phyloP scores from a whole-genome alignment of 2,797 vertebrate species.

The Carapus acus region DNA sequence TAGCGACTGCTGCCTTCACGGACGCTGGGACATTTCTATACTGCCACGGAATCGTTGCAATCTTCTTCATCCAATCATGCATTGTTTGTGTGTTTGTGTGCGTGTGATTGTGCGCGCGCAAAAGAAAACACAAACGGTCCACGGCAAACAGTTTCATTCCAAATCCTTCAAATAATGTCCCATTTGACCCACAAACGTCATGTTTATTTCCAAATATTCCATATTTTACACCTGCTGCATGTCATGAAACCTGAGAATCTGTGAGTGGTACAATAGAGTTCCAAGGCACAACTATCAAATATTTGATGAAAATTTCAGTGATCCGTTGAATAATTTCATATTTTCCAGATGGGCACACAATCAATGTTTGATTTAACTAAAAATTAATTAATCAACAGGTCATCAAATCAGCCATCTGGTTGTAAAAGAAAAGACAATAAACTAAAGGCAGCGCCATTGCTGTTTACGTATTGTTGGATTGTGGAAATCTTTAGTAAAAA shows the following conservation, averaged over 20 bases:
- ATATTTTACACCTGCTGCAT: background rate
- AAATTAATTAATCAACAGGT: slow-evolving; percentile 4
- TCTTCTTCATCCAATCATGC: no score
- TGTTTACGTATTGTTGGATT: background rate
- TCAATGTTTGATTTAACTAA: background rate
- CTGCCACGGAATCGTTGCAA: no score
- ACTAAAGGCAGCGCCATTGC: background rate
- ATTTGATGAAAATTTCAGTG: background rate
- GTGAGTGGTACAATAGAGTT: background rate
- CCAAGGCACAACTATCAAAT: no score
- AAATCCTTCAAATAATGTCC: no score
- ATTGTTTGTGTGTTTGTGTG: no score
- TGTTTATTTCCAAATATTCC: background rate
- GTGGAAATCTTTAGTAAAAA: no score
- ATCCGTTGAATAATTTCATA: slow-evolving; percentile 3
- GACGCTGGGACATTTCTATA: no score
- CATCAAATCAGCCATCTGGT: slow-evolving; percentile 4
- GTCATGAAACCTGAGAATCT: background rate
- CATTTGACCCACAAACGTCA: no score
- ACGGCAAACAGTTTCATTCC: no score
- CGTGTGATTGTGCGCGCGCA: no score
- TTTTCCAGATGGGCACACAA: background rate
- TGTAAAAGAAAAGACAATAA: slow-evolving; percentile 3
- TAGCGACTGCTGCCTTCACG: no score
- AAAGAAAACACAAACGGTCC: no score